phyloP scores from a whole-genome alignment of 2,797 vertebrate genomes.

The Amniataba percoides region DNA sequence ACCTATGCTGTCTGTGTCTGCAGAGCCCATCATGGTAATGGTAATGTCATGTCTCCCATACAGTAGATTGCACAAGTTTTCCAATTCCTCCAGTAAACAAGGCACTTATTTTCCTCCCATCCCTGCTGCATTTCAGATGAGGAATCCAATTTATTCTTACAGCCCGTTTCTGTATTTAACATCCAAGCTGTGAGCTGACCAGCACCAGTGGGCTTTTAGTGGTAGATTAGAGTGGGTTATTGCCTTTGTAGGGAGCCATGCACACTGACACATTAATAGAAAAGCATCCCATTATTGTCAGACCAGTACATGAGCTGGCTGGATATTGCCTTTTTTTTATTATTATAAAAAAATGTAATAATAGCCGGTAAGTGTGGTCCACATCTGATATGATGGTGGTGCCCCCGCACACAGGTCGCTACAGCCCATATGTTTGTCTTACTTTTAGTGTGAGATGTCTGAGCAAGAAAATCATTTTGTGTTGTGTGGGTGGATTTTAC shows the following conservation, averaged over 20 bases:
- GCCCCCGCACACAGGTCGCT: slow-evolving; percentile 29
- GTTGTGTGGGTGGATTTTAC: slow-evolving; percentile 59
- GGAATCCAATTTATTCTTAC: slow-evolving; percentile 30
- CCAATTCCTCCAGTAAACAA: not conserved
- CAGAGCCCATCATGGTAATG: slow-evolving; percentile 27
- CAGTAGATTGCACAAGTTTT: not conserved
- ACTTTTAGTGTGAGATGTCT: slow-evolving; percentile 44
- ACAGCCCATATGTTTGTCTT: slow-evolving; percentile 45
- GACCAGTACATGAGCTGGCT: slow-evolving; percentile 15
- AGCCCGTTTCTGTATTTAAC: slow-evolving; percentile 40
- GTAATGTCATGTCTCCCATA: slow-evolving; percentile 4
- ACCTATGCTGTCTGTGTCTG: not conserved
- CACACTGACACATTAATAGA: slow-evolving; percentile 37
- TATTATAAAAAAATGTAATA: slow-evolving; percentile 29
- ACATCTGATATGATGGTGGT: slow-evolving; percentile 23
- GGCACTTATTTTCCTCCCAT: slow-evolving; percentile 5
- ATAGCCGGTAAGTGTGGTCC: slow-evolving; percentile 18
- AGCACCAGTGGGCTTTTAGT: slow-evolving; percentile 31
- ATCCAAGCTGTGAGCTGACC: slow-evolving; percentile 21
- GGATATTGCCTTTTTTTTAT: slow-evolving; percentile 13
- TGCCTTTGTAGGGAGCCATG: slow-evolving; percentile 10
- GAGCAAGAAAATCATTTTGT: slow-evolving; percentile 47
- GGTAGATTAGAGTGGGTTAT: not conserved
- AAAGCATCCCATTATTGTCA: slow-evolving; percentile 24
- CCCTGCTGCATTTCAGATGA: slow-evolving; percentile 36